Percentiles rank a stretch among this genome's conserved stretches.
Evolutionary conservation across 1,140 invertebrate species (phyloP).

Genomic region (Thaumatotibia leucotreta): DNA sequence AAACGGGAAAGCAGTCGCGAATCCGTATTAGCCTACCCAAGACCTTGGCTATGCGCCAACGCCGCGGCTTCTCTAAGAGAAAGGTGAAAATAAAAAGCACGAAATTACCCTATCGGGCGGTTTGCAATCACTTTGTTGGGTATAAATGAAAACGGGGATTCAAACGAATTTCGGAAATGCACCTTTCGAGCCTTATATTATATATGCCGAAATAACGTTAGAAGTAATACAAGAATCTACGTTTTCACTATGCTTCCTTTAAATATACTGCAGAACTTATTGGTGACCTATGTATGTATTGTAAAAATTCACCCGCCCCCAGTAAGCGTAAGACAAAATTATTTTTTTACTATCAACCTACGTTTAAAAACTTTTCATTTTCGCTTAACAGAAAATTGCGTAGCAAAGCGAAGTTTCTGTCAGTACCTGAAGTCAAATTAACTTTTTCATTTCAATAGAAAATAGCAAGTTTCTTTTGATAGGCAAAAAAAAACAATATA

Average conservation of each 20-base stretch:
- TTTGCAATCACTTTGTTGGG: constrained; percentile 10
- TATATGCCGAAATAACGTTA: not conserved
- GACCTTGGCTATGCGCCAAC: constrained; percentile 37
- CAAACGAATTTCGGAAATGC: constrained; percentile 26
- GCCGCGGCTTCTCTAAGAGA: constrained; percentile 22
- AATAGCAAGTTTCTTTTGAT: not conserved
- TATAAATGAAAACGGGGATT: constrained; percentile 21
- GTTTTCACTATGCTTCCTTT: too few relatives aligned
- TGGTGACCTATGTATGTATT: too few relatives aligned
- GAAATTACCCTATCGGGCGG: constrained; percentile 29
- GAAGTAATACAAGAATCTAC: too few relatives aligned
- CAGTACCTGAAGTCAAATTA: too few relatives aligned
- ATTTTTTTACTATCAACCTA: too few relatives aligned
- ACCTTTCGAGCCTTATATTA: not conserved
- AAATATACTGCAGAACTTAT: too few relatives aligned
- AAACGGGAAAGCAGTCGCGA: not conserved
- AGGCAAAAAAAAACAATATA: not conserved
- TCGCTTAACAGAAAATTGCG: too few relatives aligned
- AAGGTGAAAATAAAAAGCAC: constrained; percentile 33
- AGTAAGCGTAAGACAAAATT: too few relatives aligned
- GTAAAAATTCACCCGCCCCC: too few relatives aligned
- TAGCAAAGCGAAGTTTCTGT: too few relatives aligned
- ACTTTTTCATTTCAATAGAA: not conserved
- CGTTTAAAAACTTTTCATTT: too few relatives aligned
- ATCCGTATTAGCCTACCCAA: not conserved